phyloP scores from a whole-genome alignment of 1,140 invertebrate genomes.

The Drosophila busckii region DNA sequence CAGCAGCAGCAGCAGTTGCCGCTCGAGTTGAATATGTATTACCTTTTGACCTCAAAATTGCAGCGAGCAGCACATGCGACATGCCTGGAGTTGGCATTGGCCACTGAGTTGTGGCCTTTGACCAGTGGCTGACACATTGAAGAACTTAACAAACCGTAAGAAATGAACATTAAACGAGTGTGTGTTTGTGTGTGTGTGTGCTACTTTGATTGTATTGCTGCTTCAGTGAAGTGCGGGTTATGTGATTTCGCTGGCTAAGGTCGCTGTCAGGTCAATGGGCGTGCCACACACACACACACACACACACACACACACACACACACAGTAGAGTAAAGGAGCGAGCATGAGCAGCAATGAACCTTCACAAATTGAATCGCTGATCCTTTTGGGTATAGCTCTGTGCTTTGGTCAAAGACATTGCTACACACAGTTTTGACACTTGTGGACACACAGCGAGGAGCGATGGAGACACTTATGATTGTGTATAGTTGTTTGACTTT shows the following conservation, averaged over 20 bases:
- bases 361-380: constrained; percentile 64
- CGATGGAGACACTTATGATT: constrained; percentile 14
- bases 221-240: constrained; percentile 35
- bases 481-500: constrained; percentile 57
- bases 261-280: constrained; percentile 57
- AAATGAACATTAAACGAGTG: constrained; percentile 60
- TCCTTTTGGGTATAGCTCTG: constrained; percentile 32
- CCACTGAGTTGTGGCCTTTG: constrained; percentile 23
- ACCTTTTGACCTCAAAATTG: no score
- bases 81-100: constrained; percentile 1
- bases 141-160: constrained; percentile 70
- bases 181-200: constrained; percentile 8
- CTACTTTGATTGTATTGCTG: constrained; percentile 52
- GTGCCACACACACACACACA: background rate
- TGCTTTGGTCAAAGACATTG: background rate
- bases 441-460: constrained; percentile 21
- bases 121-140: constrained; percentile 53
- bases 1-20: no score
- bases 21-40: no score
- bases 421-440: constrained; percentile 48
- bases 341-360: constrained; percentile 46
- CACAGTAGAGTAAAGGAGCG: no score
- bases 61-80: no score
- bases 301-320: background rate
- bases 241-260: constrained; percentile 33